Base-by-base conservation (phyloP, 23 tunicate species). In the Phallusia fumigata region DNA sequence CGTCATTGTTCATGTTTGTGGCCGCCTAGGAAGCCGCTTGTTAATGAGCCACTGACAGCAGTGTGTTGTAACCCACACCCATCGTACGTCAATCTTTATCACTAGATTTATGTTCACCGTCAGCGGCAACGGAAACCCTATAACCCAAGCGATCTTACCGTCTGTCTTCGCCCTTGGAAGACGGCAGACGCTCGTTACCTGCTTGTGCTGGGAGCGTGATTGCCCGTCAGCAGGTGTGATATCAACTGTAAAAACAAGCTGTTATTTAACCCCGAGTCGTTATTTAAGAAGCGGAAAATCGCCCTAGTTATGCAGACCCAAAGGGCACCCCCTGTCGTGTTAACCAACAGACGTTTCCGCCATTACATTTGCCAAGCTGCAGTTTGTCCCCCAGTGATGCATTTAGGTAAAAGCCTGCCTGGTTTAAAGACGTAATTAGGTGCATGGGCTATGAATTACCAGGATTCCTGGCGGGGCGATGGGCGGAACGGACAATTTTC, bases 401-500 rank as follows among this genome's bases (percentile, higher is more conserved):
- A 22, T 58, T 58, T 21, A 22, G 69, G 28, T 58, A 58, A 58
- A 24, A 24, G 3, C 28, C 28, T 22, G 28, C 26, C 69, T 22
- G 26, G 16, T 58, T 58, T 58, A 22, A 21, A 58, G 69, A 24
- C 69, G 28, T 24, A 58, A 58, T 58, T 58, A 58, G 69, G 28
- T 22, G 69, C 47, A 21, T 24, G 69, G 28, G 28, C 16, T 22
- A 58, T 5, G 28, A 58, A 58, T 58, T 58, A 58, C 69, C 69
- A 58, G 69, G 28, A 58, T 58, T 58, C 69, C 69, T 58, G 28
- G 69, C 28, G 28, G 69, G 28, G 28, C 16, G 28, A 58, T 16
- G 1, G 69, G 69, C 69, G 28, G 69, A 58, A 58, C 69, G 69
- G 69, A 22, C 69, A 22, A 58, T 58, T 58, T 58, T 58, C 69